These are phyloP conservation scores for Leptopilina syphax DNA, from an alignment of 2,888 invertebrate species.

Conservation along the genomic window DNA sequence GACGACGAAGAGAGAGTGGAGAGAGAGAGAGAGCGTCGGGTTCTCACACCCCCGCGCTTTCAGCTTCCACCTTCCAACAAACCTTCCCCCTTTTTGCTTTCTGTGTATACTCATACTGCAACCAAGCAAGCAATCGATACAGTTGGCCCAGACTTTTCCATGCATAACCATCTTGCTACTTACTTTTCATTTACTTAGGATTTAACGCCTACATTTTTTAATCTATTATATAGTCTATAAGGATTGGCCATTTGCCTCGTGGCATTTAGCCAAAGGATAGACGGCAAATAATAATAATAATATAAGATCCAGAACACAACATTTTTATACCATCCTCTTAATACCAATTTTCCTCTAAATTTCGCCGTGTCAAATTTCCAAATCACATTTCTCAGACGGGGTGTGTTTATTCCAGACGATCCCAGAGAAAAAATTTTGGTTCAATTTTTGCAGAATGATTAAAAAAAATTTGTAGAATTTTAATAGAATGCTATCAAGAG, in stretches of 20 bases:
- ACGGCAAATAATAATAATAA: neutral
- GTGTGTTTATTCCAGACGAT: no score
- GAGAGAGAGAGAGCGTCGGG: conserved; percentile 47
- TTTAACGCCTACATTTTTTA: conserved; percentile 26
- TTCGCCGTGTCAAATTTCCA: neutral
- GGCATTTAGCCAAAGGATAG: neutral
- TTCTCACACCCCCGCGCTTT: conserved; percentile 30
- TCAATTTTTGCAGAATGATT: no score
- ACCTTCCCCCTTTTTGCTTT: no score
- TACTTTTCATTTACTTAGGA: conserved; percentile 31
- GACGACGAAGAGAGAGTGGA: conserved; percentile 51
- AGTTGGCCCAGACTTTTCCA: conserved; percentile 55
- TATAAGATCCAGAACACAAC: neutral
- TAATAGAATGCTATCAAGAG: no score
- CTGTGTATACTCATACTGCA: conserved; percentile 47
- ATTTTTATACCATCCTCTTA: neutral
- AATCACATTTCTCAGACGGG: no score
- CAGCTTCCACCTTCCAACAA: conserved; percentile 11
- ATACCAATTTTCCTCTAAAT: neutral
- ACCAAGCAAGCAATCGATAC: conserved; percentile 52
- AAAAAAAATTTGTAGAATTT: no score
- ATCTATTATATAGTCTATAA: conserved; percentile 3
- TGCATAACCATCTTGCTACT: conserved; percentile 48
- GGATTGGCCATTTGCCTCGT: conserved; percentile 9
- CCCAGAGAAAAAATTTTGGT: no score